A percentile compares a stretch with the other conserved stretches of the same genome.
phyloP scores from a whole-genome alignment of 2,888 invertebrate species.

The Acanthosepion esculentum region DNA sequence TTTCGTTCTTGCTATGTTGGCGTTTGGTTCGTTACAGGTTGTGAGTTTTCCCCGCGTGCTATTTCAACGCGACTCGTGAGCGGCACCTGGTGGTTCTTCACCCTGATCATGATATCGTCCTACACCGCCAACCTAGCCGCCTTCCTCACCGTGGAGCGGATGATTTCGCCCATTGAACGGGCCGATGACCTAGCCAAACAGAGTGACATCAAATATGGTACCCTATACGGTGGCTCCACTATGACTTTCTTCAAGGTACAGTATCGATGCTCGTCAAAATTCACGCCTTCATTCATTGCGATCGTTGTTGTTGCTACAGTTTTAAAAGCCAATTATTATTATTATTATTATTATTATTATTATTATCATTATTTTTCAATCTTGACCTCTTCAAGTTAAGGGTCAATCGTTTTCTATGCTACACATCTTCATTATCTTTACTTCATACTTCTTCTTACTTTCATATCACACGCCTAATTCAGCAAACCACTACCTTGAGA shows the following conservation, averaged over 20 bases:
- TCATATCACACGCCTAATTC: too few species aligned
- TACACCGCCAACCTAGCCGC: conserved; percentile 76
- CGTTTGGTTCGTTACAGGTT: conserved; percentile 17
- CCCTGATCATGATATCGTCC: conserved; percentile 75
- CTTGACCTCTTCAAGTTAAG: too few species aligned
- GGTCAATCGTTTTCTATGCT: too few species aligned
- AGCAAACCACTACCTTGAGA: too few species aligned
- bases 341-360: too few species aligned
- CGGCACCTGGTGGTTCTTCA: conserved; percentile 76
- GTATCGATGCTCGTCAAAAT: conserved; percentile 14
- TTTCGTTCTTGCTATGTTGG: not conserved
- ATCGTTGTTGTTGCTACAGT: too few species aligned
- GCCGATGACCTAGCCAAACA: conserved; percentile 97
- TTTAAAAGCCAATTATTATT: too few species aligned
- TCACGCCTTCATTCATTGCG: too few species aligned
- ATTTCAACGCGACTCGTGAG: conserved; percentile 75
- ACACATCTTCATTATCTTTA: too few species aligned
- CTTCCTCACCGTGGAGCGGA: conserved; percentile 74
- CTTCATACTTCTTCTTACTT: too few species aligned
- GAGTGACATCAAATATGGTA: conserved; percentile 97
- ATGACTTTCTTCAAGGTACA: conserved; percentile 93
- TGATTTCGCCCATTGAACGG: conserved; percentile 87
- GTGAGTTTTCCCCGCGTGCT: conserved; percentile 52
- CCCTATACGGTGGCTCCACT: conserved; percentile 93
- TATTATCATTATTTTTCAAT: too few species aligned